These are phyloP conservation scores for Peromyscus attwateri DNA, from an alignment of 2,797 vertebrate species.

Conservation along the genomic window DNA sequence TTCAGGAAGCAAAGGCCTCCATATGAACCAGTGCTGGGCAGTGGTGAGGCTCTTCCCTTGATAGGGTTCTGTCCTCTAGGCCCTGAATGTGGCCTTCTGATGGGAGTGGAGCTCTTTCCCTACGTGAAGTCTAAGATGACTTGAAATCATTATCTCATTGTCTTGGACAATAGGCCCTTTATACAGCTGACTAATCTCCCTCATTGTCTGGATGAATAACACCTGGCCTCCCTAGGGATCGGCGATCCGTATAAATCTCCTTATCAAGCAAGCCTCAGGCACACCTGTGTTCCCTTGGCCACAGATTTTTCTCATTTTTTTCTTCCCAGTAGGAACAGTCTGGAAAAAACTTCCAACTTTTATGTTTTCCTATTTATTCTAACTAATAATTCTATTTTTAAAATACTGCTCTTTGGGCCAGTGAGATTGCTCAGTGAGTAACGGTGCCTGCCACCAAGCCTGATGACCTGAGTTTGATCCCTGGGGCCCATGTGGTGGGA, in stretches of 20 bases:
- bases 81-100: neutral
- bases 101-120: neutral
- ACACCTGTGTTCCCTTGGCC: neutral
- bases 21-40: neutral
- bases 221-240: neutral
- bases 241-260: neutral
- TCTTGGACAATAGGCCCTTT: neutral
- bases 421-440: neutral
- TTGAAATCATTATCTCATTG: neutral
- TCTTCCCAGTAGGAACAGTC: neutral
- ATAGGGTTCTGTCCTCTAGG: neutral
- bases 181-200: slow-evolving; percentile 34
- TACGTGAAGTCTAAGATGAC: neutral
- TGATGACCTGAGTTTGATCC: neutral
- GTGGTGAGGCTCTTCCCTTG: neutral
- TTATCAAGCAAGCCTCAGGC: neutral
- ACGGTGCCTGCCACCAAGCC: neutral
- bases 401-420: neutral
- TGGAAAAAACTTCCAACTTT: neutral
- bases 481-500: neutral
- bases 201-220: slow-evolving; percentile 3
- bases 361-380: neutral
- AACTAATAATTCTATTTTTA: neutral
- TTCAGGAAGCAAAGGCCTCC: neutral
- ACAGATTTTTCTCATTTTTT: neutral